Conservation (phyloP, 2,113 vertebrate species). For the Ammodytes marinus region DNA sequence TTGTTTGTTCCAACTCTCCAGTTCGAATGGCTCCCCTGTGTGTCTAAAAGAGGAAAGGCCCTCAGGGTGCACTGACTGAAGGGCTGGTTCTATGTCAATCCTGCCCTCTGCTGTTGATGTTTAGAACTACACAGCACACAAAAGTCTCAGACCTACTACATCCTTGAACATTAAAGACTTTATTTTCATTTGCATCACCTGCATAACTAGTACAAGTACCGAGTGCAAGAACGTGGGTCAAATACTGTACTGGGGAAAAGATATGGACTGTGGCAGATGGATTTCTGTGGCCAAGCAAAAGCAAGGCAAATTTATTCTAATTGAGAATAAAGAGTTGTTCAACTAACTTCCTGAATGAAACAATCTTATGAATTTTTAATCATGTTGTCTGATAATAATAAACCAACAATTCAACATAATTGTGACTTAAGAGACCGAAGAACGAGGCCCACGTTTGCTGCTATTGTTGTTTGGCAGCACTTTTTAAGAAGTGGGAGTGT, state of each 20-base stretch:
- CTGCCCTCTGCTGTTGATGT: slow-evolving; percentile 52
- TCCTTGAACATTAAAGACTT: not conserved
- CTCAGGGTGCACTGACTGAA: not conserved
- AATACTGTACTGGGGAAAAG: not conserved
- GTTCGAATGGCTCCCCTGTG: not conserved
- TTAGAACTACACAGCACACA: slow-evolving; percentile 24
- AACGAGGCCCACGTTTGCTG: not conserved
- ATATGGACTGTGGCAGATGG: too few species aligned
- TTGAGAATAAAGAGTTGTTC: not conserved
- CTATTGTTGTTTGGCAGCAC: not conserved
- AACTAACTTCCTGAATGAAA: not conserved
- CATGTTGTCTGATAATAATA: not conserved
- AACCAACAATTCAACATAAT: not conserved
- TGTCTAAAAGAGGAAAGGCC: not conserved
- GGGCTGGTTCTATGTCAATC: not conserved
- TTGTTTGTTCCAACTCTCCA: not conserved
- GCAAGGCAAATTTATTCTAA: not conserved
- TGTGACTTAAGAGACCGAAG: not conserved
- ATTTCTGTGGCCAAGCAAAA: not conserved
- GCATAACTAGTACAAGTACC: not conserved
- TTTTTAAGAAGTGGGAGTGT: not conserved
- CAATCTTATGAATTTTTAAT: not conserved
- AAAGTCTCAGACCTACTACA: not conserved
- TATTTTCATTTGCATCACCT: not conserved
- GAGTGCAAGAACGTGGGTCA: not conserved